These are phyloP conservation scores for Tetragonula clypearis DNA, from an alignment of 1,140 invertebrate genomes.

Conservation along the genomic window DNA sequence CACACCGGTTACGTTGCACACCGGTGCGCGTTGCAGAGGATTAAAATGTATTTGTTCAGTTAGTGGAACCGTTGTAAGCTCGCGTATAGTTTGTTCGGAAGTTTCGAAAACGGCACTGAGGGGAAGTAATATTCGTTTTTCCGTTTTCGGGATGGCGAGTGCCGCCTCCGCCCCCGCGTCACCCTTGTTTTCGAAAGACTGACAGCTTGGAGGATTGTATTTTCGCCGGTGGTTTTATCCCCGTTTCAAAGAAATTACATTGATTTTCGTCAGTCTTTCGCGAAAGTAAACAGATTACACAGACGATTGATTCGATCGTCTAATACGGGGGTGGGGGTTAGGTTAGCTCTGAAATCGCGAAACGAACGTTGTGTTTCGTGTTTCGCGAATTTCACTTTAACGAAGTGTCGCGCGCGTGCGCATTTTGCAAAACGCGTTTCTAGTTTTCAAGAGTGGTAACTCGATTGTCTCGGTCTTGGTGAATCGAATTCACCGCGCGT, in stretches of 20 bases:
- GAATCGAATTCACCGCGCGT: neutral
- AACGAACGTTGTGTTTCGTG: too few relatives aligned
- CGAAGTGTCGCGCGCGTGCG: neutral
- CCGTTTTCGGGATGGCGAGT: neutral
- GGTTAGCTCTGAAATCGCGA: neutral
- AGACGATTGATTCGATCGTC: neutral
- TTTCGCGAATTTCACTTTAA: neutral
- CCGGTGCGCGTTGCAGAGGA: neutral
- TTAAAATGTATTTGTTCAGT: constrained; percentile 1
- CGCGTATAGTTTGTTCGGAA: neutral
- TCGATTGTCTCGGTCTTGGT: neutral
- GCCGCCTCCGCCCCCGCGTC: too few relatives aligned
- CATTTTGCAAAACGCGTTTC: neutral
- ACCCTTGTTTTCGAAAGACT: neutral
- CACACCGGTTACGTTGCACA: neutral
- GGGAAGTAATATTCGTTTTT: constrained; percentile 2
- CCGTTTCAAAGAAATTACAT: neutral
- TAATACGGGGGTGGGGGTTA: neutral
- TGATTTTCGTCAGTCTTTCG: neutral
- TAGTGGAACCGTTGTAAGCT: constrained; percentile 2
- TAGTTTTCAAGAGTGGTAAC: neutral
- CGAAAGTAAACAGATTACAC: neutral
- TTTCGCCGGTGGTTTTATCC: neutral
- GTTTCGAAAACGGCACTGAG: neutral
- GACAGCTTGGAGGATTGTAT: neutral